Percentiles rank a stretch among this genome's conserved stretches.
phyloP scores from a whole-genome alignment of 2,797 vertebrate species.

The Anisognathus igniventris region DNA sequence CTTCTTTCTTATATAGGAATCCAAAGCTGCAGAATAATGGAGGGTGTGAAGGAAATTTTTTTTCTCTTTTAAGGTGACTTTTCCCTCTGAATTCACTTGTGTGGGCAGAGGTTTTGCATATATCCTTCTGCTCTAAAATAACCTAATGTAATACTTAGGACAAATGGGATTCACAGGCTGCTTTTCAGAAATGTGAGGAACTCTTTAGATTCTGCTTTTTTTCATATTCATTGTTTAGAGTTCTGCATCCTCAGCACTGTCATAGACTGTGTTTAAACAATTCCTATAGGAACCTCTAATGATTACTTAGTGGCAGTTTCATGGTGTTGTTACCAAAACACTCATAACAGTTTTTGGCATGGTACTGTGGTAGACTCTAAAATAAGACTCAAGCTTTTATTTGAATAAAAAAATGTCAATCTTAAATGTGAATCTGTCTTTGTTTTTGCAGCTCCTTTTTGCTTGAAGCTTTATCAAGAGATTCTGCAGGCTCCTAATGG shows the following conservation, averaged over 20 bases:
- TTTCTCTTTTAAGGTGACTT: not conserved
- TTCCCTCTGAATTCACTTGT: not conserved
- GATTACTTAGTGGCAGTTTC: not conserved
- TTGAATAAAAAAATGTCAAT: not conserved
- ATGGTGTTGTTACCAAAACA: not conserved
- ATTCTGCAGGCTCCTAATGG: slow-evolving; percentile 74
- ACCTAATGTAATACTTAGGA: not conserved
- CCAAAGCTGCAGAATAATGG: not conserved
- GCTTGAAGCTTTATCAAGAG: slow-evolving; percentile 72
- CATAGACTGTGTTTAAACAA: not conserved
- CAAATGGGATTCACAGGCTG: not conserved
- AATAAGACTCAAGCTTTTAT: not conserved
- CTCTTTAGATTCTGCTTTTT: not conserved
- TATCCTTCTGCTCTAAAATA: not conserved
- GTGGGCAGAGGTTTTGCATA: not conserved
- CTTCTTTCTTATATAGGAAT: not conserved
- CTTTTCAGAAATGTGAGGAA: not conserved
- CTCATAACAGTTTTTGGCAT: not conserved
- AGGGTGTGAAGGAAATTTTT: not conserved
- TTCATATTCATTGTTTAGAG: not conserved
- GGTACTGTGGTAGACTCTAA: not conserved
- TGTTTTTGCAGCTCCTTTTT: slow-evolving; percentile 68
- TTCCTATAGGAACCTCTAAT: not conserved
- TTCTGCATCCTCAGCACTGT: not conserved
- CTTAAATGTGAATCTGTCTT: not conserved